These are phyloP conservation scores for Rhynchonycteris naso DNA, from an alignment of 2,797 vertebrate genomes.

Conservation along the genomic window DNA sequence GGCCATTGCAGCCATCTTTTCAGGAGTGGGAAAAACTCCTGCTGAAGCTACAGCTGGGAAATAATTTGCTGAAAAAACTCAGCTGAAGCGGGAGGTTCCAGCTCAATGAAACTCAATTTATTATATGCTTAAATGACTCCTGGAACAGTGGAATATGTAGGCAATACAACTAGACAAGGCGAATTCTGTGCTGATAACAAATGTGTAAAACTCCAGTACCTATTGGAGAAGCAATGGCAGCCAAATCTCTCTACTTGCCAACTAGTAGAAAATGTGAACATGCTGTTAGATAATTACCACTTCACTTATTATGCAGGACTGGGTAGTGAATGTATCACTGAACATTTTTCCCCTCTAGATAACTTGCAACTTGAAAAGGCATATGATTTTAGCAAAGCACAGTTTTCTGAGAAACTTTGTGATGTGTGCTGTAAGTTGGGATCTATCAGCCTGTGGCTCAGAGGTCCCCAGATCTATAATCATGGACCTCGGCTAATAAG, in stretches of 20 bases:
- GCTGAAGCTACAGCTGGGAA: slow-evolving; percentile 73
- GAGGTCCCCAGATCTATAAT: not conserved
- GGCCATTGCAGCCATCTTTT: slow-evolving; percentile 66
- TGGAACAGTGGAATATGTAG: slow-evolving; percentile 76
- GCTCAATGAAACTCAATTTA: slow-evolving; percentile 83
- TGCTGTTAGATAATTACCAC: slow-evolving; percentile 76
- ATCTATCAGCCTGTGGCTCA: not conserved
- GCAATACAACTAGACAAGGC: slow-evolving; percentile 77
- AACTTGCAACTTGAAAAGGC: slow-evolving; percentile 60
- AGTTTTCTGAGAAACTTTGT: slow-evolving; percentile 60
- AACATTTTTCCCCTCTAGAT: not conserved
- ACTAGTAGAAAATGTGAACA: slow-evolving; percentile 75
- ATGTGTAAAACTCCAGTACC: slow-evolving; percentile 75
- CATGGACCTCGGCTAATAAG: not conserved
- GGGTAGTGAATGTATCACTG: slow-evolving; percentile 51
- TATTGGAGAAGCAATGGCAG: slow-evolving; percentile 73
- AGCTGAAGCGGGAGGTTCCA: slow-evolving; percentile 79
- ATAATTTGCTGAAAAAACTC: slow-evolving; percentile 81
- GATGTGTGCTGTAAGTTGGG: not conserved
- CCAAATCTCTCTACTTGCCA: slow-evolving; percentile 74
- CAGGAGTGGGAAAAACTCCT: slow-evolving; percentile 68
- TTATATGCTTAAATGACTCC: slow-evolving; percentile 82
- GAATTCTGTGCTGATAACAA: slow-evolving; percentile 78
- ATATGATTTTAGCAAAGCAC: slow-evolving; percentile 68
- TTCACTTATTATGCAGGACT: slow-evolving; percentile 74